Evolutionary conservation across 1,140 invertebrate genomes (phyloP), one percentile per base, ranked within the genome.

Genomic region (Bactericera cockerelli): DNA sequence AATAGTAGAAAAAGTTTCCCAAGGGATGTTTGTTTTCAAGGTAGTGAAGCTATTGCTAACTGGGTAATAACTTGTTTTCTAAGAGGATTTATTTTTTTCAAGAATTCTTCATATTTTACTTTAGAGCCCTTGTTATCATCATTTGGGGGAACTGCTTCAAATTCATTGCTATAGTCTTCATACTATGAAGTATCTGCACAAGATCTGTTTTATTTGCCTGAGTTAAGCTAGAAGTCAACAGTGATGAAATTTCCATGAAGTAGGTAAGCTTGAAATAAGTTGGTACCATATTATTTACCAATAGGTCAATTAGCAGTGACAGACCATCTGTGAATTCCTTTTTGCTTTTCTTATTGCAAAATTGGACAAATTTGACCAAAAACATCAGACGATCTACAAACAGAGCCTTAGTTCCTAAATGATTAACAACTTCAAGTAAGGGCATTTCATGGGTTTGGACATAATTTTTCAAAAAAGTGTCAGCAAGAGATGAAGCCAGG

Each of bases 251-350:
- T 49, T 49, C 42, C 42, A 49, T 49, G 22, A 49, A 49, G 19
- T 49, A 49, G 8, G 42, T 49, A 49, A 49, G 42, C 22, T 49
- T 49, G n/a, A 49, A 49, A 22, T 49, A 49, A 4, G n/a, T 22
- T 49, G 42, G 42, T 49, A 49, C 42, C 42, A 49, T 49, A 49
- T 49, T 49, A 49, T 49, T 49, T 16, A 49, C 42, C 22, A 49
- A 49, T 3, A 49, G 42, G 22, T 49, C 42, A 6, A 49, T 49
- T 49, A 49, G 42, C n/a, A 49, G 8, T 16, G 42, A 19, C 6
- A 49, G 42, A 10, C 42, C 42, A 16, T 49, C 42, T 49, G 42
- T 49, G 22, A 49, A 16, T 22, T 49, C 42, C 8, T 22, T 22
- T 49, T 49, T 49, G 42, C 19, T 49, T n/a, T 49, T 49, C 8